Evolutionary conservation across 2,797 vertebrate genomes (phyloP).

Genomic region (Pseudotriccus pelzelni): DNA sequence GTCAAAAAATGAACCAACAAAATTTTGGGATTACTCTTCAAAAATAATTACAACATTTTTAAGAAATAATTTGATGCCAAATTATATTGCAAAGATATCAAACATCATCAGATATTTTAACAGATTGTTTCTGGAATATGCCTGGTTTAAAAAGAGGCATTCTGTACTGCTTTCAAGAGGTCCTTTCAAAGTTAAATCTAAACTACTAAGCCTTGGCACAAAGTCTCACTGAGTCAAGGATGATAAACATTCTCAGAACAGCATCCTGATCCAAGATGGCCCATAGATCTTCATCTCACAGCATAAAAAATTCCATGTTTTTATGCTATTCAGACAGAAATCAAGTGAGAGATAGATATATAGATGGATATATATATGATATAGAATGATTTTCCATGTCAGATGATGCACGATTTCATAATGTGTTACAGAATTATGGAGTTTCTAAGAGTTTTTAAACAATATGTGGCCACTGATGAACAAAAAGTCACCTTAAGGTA

Average conservation of each 20-base stretch:
- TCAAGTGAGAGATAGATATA: neutral
- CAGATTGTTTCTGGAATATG: neutral
- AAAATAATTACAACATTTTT: neutral
- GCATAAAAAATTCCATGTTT: neutral
- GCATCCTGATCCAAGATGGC: accelerated
- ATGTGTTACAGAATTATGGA: neutral
- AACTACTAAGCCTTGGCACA: neutral
- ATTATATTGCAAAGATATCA: neutral
- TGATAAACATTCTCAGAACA: neutral
- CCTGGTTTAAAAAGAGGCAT: neutral
- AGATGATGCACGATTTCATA: neutral
- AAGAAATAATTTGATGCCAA: neutral
- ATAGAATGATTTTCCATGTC: neutral
- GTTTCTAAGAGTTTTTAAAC: neutral
- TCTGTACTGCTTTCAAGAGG: neutral
- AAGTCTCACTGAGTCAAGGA: neutral
- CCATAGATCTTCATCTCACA: neutral
- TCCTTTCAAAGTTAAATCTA: neutral
- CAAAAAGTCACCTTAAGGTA: neutral
- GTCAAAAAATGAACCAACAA: neutral
- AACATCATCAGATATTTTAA: neutral
- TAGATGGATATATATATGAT: neutral
- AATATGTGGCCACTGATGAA: neutral
- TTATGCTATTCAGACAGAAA: neutral
- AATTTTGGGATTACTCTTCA: neutral